Conservation (phyloP, 2,888 invertebrate genomes). For the Alloscopus bannaensis region DNA sequence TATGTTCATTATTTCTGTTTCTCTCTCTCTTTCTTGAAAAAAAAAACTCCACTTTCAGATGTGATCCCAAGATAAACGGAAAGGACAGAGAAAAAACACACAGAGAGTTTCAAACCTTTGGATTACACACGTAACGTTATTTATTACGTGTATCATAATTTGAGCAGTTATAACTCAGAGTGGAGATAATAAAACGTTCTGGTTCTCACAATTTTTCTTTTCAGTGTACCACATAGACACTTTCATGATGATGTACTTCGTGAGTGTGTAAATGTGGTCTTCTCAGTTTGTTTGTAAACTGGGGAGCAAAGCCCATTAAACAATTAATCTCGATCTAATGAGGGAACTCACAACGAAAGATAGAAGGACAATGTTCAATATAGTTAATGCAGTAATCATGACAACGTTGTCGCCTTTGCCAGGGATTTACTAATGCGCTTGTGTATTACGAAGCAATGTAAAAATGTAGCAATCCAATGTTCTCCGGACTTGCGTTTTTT, state of each 20-base stretch:
- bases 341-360: constrained; percentile 25
- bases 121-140: constrained; percentile 1
- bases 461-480: no score
- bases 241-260: background rate
- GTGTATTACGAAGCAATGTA: no score
- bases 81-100: background rate
- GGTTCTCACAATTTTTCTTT: constrained; percentile 14
- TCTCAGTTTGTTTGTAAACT: no score
- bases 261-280: no score
- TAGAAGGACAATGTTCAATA: no score
- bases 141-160: no score
- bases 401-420: no score
- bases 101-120: background rate
- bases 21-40: no score
- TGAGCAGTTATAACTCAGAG: background rate
- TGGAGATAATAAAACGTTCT: constrained; percentile 17
- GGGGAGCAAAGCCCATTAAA: constrained; percentile 14
- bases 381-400: no score
- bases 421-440: no score
- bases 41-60: no score
- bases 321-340: constrained; percentile 30
- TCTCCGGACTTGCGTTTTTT: no score
- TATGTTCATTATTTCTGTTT: constrained; percentile 24
- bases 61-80: constrained; percentile 29
- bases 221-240: background rate